Evolutionary conservation across 2,113 vertebrate genomes (phyloP), one percentile per base, ranked within the genome.

Genomic region (Tauraco erythrolophus): DNA sequence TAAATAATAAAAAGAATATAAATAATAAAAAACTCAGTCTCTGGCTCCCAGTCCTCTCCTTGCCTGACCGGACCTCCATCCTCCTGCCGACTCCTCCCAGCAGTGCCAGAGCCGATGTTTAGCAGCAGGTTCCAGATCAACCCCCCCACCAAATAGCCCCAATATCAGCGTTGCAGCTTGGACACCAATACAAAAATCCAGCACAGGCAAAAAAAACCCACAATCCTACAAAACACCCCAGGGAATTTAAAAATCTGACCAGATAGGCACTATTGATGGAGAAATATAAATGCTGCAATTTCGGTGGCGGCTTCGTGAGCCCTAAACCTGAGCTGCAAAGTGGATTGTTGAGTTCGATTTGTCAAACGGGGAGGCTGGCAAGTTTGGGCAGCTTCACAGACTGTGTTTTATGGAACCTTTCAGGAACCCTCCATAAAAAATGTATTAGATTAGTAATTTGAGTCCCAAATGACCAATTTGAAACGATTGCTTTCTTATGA

Each of bases 381-480:
- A 96, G 96, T 97, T 98, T 94, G 96, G 97, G 97, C 92, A 97
- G 97, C 96, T 97, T 97, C 94, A 89, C 92, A 89, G 96, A 93
- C 91, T 84, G 95, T 98, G 96, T 98, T 98, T 98, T 98, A 98
- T 97, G 95, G 96, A 97, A 97, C 94, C 96, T 98, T 97, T 98
- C 97, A 97, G 94, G 89, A 98, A 89, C 79, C 97, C 96, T 97
- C 97, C 86, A 98, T 98, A 98, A 98, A 97, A 98, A 98, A 98
- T 97, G 97, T 98, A 98, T 98, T 97, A 98, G 96, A 97, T 98
- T 97, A 98, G 97, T 98, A 98, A 98, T 98, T 97, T 98, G 97
- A 97, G 97, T 97, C 97, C 96, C 97, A 98, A 98, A 98, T 97
- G 97, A 97, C 97, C 97, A 96, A 98, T 98, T 93, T 97, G 95